phyloP scores from a whole-genome alignment of 2,113 vertebrate genomes.

The Heteronetta atricapilla region DNA sequence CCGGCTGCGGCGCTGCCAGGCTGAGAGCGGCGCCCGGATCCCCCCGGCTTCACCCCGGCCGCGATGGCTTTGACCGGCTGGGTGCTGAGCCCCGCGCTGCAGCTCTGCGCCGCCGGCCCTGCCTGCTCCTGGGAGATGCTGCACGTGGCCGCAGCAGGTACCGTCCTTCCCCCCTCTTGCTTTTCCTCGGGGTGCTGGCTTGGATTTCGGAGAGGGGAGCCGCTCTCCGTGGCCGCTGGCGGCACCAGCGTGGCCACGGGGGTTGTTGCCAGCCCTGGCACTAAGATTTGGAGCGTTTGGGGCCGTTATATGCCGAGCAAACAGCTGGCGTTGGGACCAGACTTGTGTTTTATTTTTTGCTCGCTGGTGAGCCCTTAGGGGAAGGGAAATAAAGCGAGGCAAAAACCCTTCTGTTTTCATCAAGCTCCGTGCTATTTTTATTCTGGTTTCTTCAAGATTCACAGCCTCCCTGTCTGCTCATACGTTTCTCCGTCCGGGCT shows the following conservation, averaged over 20 bases:
- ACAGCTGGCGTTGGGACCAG: neutral
- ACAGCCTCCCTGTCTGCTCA: neutral
- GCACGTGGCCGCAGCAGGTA: slow-evolving; percentile 24
- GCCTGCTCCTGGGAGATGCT: slow-evolving; percentile 11
- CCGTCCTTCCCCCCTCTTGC: neutral
- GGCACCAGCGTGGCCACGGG: neutral
- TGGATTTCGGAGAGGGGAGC: neutral
- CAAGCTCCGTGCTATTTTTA: neutral
- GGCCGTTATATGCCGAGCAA: neutral
- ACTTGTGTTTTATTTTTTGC: neutral
- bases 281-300: neutral
- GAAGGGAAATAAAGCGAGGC: neutral
- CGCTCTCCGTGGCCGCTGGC: neutral
- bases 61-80: neutral
- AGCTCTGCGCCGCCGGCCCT: neutral
- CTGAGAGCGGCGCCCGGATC: neutral
- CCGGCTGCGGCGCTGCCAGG: neutral
- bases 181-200: neutral
- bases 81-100: neutral
- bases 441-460: neutral
- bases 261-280: neutral
- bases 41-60: too few species aligned
- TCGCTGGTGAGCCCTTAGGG: neutral
- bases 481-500: neutral
- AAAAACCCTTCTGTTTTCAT: neutral